phyloP scores from a whole-genome alignment of 1,140 invertebrate genomes.

The Caenorhabditis brenneri region DNA sequence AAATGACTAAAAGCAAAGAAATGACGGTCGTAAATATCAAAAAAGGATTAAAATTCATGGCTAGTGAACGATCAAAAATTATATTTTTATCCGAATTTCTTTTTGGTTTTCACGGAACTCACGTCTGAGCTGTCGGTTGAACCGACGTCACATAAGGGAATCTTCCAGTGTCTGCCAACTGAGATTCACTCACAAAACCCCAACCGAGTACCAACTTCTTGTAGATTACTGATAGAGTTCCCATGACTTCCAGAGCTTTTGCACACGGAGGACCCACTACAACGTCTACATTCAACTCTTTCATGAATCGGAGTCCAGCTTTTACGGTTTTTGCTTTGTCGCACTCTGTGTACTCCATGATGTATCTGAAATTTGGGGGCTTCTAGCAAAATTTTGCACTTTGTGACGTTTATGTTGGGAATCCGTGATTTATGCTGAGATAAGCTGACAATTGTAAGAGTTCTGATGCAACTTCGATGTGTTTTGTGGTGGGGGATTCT shows the following conservation, averaged over 20 bases:
- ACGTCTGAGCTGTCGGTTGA: neutral
- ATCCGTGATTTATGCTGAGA: too few relatives aligned
- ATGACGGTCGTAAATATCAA: neutral
- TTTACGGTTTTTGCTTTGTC: neutral
- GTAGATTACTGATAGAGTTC: neutral
- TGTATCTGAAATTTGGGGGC: neutral
- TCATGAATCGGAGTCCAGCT: constrained; percentile 7
- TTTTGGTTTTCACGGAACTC: neutral
- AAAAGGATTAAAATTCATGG: neutral
- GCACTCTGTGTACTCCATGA: constrained; percentile 21
- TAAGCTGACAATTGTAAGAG: too few relatives aligned
- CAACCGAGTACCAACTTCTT: neutral
- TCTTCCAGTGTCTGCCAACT: neutral
- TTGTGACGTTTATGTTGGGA: neutral
- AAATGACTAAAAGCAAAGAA: neutral
- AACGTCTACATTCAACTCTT: constrained; percentile 1
- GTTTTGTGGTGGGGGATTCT: too few relatives aligned
- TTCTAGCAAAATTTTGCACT: neutral
- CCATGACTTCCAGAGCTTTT: neutral
- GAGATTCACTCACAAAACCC: constrained; percentile 14
- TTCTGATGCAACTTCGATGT: too few relatives aligned
- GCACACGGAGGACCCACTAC: neutral
- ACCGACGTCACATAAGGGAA: constrained; percentile 10
- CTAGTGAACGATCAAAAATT: neutral
- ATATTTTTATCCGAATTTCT: neutral